phyloP scores from a whole-genome alignment of 1,140 invertebrate species.

The Zaprionus africanus region DNA sequence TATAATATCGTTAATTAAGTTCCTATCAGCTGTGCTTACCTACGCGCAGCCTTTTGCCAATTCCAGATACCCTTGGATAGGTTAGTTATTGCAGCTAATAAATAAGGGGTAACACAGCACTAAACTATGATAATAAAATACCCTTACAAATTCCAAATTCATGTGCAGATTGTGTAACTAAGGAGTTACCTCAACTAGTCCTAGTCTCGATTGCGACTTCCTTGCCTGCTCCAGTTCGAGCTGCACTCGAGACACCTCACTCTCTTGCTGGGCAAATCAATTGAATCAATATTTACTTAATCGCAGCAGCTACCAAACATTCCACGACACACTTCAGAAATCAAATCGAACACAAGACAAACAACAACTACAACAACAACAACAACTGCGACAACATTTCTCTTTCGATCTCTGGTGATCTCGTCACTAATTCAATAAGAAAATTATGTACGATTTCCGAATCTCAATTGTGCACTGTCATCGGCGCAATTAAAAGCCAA shows the following conservation, averaged over 20 bases:
- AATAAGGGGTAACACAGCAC: neutral
- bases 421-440: conserved; percentile 65
- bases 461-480: conserved; percentile 53
- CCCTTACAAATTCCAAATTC: neutral
- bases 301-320: conserved; percentile 69
- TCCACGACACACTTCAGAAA: conserved; percentile 77
- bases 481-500: conserved; percentile 76
- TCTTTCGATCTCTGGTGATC: conserved; percentile 35
- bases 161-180: neutral
- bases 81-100: conserved; percentile 38
- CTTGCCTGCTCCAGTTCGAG: conserved; percentile 26
- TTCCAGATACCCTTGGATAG: conserved; percentile 21
- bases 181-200: neutral
- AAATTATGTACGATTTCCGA: conserved; percentile 79
- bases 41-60: neutral
- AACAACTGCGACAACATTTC: conserved; percentile 18
- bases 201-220: conserved; percentile 7
- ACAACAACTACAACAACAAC: conserved; percentile 44
- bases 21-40: conserved; percentile 37
- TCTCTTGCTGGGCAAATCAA: conserved; percentile 73
- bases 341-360: conserved; percentile 72
- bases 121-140: neutral
- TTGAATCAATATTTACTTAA: conserved; percentile 73
- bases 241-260: conserved; percentile 18
- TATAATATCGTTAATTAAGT: conserved; percentile 42